Evolutionary conservation across 30 jellyfish, hydroid and myxozoan species (phyloP).

Genomic region (Hydractinia symbiolongicarpus): DNA sequence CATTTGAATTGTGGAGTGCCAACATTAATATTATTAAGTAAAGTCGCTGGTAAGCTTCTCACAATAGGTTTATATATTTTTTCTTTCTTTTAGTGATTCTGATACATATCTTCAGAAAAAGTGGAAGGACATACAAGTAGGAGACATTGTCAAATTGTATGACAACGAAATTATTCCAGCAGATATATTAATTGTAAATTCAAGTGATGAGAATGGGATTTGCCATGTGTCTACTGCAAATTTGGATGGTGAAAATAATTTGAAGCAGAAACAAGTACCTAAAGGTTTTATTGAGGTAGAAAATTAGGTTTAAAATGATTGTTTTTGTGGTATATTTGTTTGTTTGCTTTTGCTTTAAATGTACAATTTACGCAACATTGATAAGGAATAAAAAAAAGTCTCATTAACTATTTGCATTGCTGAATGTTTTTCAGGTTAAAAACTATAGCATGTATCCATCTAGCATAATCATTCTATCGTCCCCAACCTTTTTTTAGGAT

Average conservation of each 20-base stretch:
- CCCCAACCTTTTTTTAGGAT: background rate
- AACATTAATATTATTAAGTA: background rate
- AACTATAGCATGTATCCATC: no score
- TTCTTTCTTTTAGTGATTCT: constrained; percentile 30
- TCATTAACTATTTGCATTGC: no score
- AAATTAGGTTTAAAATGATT: background rate
- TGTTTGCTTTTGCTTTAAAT: background rate
- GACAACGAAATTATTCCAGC: constrained; percentile 84
- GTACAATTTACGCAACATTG: background rate
- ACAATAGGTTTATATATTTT: background rate
- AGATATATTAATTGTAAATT: constrained; percentile 59
- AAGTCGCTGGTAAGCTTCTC: background rate
- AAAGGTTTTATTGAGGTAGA: constrained; percentile 38
- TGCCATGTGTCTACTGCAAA: constrained; percentile 95
- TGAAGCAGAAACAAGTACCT: constrained; percentile 79
- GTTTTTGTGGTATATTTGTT: background rate
- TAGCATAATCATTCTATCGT: no score
- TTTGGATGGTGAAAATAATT: constrained; percentile 93
- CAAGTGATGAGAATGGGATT: constrained; percentile 77
- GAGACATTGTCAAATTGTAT: constrained; percentile 64
- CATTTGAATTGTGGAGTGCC: no score
- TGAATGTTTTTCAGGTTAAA: no score
- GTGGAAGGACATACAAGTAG: constrained; percentile 74
- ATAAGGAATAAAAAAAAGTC: no score
- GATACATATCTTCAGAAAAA: constrained; percentile 35